Evolutionary conservation across 23 tunicate genomes (phyloP).

Genomic region (Halocynthia roretzi): DNA sequence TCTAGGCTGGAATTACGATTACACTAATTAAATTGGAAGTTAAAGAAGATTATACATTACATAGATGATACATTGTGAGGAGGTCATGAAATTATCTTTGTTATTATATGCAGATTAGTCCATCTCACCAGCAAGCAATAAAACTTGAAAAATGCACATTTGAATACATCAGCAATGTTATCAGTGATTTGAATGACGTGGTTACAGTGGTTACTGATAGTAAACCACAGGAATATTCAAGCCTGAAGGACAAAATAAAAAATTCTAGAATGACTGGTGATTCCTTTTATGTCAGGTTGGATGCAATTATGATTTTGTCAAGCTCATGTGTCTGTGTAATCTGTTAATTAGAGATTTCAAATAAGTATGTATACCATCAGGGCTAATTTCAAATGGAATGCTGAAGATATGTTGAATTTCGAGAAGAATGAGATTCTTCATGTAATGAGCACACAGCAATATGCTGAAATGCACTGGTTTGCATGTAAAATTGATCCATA

Average conservation of each 20-base stretch:
- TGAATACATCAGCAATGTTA: conserved; percentile 7
- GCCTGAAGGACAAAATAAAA: neutral
- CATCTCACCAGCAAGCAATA: neutral
- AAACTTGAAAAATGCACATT: conserved; percentile 9
- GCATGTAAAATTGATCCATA: conserved; percentile 27
- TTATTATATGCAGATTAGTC: conserved; percentile 2
- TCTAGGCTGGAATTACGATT: too few relatives aligned
- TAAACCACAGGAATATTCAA: conserved; percentile 2
- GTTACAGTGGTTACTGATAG: conserved; percentile 3
- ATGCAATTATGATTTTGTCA: neutral
- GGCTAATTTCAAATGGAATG: conserved; percentile 21
- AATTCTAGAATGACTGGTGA: conserved; percentile 6
- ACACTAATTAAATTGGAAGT: neutral
- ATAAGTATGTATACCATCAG: neutral
- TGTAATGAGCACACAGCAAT: conserved; percentile 10
- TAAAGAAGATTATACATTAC: neutral
- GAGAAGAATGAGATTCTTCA: conserved; percentile 12
- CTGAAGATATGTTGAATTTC: conserved; percentile 18
- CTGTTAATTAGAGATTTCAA: too few relatives aligned
- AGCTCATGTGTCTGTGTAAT: too few relatives aligned
- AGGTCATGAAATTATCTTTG: too few relatives aligned
- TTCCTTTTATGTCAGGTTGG: conserved; percentile 22
- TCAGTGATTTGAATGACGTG: neutral
- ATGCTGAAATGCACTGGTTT: conserved; percentile 1
- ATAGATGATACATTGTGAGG: neutral